Base-by-base conservation (phyloP, 2,888 invertebrate genomes). In the Hemaris fuciformis region DNA sequence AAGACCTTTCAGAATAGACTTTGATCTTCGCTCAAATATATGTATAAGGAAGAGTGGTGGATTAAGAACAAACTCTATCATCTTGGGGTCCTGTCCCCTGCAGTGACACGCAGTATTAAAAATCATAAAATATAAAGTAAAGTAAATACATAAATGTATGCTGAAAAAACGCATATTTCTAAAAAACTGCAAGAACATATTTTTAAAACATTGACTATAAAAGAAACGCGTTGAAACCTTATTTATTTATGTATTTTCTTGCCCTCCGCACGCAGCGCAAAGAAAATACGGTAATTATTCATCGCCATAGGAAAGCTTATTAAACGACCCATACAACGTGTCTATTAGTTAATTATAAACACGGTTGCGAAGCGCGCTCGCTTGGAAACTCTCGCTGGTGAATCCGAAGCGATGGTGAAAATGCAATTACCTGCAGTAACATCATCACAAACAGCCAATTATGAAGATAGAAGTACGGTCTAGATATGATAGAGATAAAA, bases 321-420 rank as follows among this genome's bases (percentile, higher is more conserved):
- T 31, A 53, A 18, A 31, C 18, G 53, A 15, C 31, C 31, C 31
- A 31, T 31, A 53, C 66, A 66, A 61, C 63, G 65, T 66, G 69
- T 69, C 69, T 66, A 75, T 74, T 74, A 73, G 62, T 70, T 77
- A 77, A 80, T 77, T 76, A 73, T 62, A 63, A 62, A 66, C 64
- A 67, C 71, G 71, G 73, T 80, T 78, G 80, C 73, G 75, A 64
- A 72, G 77, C 67, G 82, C 86, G 84, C 74, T 82, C 76, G 75
- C 71, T 71, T 74, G 84, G 84, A 87, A 88, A 89, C 83, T 81
- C 83, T 79, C 76, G 73, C 77, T 72, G 71, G 66, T 65, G 76
- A 68, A 74, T 76, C 75, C 72, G 69, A 74, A 67, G 68, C 71
- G 74, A 81, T 79, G 80, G 86, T 84, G 87, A 88, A 88, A 88